These are phyloP conservation scores for Dryomyza anilis DNA, from an alignment of 2,888 invertebrate genomes.

Conservation along the genomic window DNA sequence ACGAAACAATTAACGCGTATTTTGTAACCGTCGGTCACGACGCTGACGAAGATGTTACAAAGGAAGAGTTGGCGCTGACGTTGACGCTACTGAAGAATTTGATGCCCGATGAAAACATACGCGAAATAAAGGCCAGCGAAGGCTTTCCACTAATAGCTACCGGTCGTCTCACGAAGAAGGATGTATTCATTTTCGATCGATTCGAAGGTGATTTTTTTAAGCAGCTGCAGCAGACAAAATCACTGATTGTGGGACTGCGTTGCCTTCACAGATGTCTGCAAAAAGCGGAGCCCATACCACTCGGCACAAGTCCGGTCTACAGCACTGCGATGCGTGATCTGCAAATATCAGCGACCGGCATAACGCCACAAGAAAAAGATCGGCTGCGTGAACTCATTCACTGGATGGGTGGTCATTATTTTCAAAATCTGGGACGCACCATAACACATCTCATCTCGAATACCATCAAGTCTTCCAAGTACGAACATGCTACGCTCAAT, in stretches of 20 bases:
- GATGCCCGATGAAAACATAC: slow-evolving; percentile 51
- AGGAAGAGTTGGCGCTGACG: slow-evolving; percentile 42
- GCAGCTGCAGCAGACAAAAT: slow-evolving; percentile 68
- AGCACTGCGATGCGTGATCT: slow-evolving; percentile 80
- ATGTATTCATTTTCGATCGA: slow-evolving; percentile 78
- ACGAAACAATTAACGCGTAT: slow-evolving; percentile 53
- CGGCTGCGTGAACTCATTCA: slow-evolving; percentile 69
- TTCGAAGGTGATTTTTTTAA: slow-evolving; percentile 78
- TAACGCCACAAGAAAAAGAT: slow-evolving; percentile 64
- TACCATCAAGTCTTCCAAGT: slow-evolving; percentile 77
- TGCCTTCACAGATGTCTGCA: slow-evolving; percentile 78
- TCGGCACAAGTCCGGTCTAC: slow-evolving; percentile 76
- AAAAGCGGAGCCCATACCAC: slow-evolving; percentile 75
- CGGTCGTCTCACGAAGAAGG: slow-evolving; percentile 67
- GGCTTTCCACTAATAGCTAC: slow-evolving; percentile 64
- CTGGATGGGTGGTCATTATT: slow-evolving; percentile 79
- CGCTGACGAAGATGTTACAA: slow-evolving; percentile 31
- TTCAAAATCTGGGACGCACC: slow-evolving; percentile 67
- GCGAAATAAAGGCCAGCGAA: slow-evolving; percentile 70
- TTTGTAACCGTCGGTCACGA: slow-evolving; percentile 46
- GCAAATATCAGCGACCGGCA: slow-evolving; percentile 70
- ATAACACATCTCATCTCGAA: slow-evolving; percentile 84
- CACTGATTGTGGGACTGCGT: slow-evolving; percentile 80
- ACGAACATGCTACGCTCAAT: slow-evolving; percentile 65
- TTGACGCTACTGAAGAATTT: slow-evolving; percentile 46